Evolutionary conservation across 92 coral and sea anemone genomes (phyloP), one percentile per base, ranked within the genome.

Genomic region (Phymanthus crucifer): DNA sequence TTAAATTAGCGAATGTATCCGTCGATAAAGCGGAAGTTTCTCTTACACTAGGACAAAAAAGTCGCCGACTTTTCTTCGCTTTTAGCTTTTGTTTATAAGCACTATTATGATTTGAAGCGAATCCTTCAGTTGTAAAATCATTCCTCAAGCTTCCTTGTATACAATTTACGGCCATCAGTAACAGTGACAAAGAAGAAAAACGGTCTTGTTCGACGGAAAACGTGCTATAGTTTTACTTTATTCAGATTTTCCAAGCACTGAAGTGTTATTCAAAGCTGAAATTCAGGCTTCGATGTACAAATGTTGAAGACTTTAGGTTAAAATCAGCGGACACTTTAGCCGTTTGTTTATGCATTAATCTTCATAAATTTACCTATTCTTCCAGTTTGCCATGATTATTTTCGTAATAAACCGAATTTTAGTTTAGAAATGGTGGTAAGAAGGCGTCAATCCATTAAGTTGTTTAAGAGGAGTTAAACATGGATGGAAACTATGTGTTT

Each of bases 401-500:
- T 14, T 6, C 68, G 3, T 61, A 61, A 61, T 61, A 61, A 61
- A 54, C 64, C 64, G 64, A 54, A 29, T 19, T 54, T n/a, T 54
- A 54, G 68, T 27, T 27, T 61, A 29, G 18, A 61, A n/a, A 61
- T 61, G 19, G 68, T 29, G 68, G 34, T 4, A 26, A 12, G 17
- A 61, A 61, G 68, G 68, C 68, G 68, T 61, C 26, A 17, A 61
- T 61, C 68, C 34, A 61, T 61, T 36, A 71, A 11, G 32, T 71
- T 40, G 48, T 71, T 71, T 71, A 24, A 71, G 50, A 12, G 75
- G 48, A 71, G 33, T 71, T 71, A 71, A 71, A 23, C 40, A 57
- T 71, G 75, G 40, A 71, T 24, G 40, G 75, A 23, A 40, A 23
- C 75, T 71, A 23, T 71, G 40, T 71, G 68, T 61, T 71, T 71